A percentile compares a stretch with the other conserved stretches of the same genome.
Conservation (phyloP, 2,888 invertebrate genomes). For the Dermolepida albohirtum region DNA sequence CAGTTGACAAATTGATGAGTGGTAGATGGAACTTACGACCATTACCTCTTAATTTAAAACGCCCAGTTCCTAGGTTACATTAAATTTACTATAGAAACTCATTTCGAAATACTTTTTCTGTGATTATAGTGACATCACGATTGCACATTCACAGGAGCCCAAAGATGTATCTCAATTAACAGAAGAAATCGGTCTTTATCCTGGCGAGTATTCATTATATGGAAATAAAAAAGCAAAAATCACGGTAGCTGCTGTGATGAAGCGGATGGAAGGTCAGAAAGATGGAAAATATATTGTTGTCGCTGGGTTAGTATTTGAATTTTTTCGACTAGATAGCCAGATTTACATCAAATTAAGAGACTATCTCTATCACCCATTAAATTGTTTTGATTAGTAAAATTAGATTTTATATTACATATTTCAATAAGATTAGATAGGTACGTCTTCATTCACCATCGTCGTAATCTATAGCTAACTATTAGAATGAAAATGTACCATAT, state of each 20-base stretch:
- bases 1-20: constrained; percentile 70
- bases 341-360: too few species aligned
- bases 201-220: constrained; percentile 87
- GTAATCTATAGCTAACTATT: too few species aligned
- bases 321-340: too few species aligned
- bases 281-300: constrained; percentile 95
- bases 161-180: constrained; percentile 85
- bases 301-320: constrained; percentile 77
- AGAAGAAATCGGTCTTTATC: constrained; percentile 84
- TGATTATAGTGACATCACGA: constrained; percentile 82
- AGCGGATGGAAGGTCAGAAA: constrained; percentile 76
- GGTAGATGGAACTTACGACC: constrained; percentile 78
- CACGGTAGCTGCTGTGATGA: constrained; percentile 77
- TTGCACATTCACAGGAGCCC: constrained; percentile 89
- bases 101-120: constrained; percentile 43
- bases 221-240: constrained; percentile 97
- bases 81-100: constrained; percentile 58
- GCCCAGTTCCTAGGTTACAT: constrained; percentile 86
- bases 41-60: constrained; percentile 73
- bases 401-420: too few species aligned
- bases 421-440: too few species aligned
- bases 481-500: too few species aligned
- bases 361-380: too few species aligned
- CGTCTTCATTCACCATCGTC: too few species aligned
- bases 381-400: too few species aligned